Conservation (phyloP, 2,888 invertebrate species). For the Dromius quadrimaculatus region DNA sequence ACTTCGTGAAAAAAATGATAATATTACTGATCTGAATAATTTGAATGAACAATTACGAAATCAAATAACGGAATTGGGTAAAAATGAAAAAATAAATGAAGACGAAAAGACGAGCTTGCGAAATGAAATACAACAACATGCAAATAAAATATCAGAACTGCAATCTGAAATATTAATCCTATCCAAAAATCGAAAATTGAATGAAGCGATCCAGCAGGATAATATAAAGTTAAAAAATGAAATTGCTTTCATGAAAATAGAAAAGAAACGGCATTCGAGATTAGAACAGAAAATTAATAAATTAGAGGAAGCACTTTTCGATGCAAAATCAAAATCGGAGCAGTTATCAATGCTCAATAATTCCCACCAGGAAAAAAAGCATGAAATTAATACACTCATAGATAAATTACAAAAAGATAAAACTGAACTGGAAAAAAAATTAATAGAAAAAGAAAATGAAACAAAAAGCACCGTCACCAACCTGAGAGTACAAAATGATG, state of each 20-base stretch:
- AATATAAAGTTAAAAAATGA: conserved; percentile 9
- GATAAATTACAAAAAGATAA: too few relatives aligned
- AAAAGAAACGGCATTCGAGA: conserved; percentile 14
- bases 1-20: not conserved
- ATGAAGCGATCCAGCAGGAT: conserved; percentile 2
- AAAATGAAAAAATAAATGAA: conserved; percentile 22
- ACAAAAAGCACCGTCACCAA: not conserved
- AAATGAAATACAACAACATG: not conserved
- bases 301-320: conserved; percentile 16
- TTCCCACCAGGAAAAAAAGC: not conserved
- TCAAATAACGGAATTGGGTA: not conserved
- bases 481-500: not conserved
- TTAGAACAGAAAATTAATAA: conserved; percentile 15
- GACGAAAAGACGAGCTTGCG: not conserved
- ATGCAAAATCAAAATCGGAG: conserved; percentile 20
- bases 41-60: not conserved
- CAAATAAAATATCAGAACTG: not conserved
- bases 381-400: too few relatives aligned
- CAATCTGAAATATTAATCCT: not conserved
- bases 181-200: conserved; percentile 5
- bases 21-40: not conserved
- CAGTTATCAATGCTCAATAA: not conserved
- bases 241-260: conserved; percentile 8
- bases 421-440: not conserved
- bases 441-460: conserved; percentile 8